A percentile compares a stretch with the other conserved stretches of the same genome.
These are phyloP conservation scores for Microctenopoma stevenorrisi DNA, from an alignment of 2,797 vertebrate species.

Conservation along the genomic window DNA sequence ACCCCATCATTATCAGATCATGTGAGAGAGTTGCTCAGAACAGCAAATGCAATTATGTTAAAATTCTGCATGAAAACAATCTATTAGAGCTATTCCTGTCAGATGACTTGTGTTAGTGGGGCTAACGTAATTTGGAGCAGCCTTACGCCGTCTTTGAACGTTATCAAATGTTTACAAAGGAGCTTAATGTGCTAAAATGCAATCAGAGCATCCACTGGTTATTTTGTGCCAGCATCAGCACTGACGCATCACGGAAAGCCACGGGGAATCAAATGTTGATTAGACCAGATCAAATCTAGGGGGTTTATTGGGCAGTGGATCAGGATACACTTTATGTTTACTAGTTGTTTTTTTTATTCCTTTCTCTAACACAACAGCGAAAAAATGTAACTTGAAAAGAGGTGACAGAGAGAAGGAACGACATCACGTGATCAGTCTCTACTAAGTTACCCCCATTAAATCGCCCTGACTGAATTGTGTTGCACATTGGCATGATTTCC, in stretches of 20 bases:
- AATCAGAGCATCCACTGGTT: conserved; percentile 65
- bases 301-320: not conserved
- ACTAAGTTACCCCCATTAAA: too few relatives aligned
- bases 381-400: not conserved
- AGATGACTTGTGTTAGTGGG: conserved; percentile 84
- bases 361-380: too few relatives aligned
- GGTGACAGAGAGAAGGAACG: not conserved
- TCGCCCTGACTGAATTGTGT: too few relatives aligned
- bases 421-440: too few relatives aligned
- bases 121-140: conserved; percentile 78
- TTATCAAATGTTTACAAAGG: conserved; percentile 87
- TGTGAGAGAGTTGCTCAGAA: conserved; percentile 83
- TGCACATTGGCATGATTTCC: too few relatives aligned
- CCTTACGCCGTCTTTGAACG: conserved; percentile 79
- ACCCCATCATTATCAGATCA: conserved; percentile 68
- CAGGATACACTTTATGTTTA: not conserved
- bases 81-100: conserved; percentile 86
- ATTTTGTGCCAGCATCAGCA: conserved; percentile 51
- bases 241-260: conserved; percentile 46
- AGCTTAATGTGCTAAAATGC: conserved; percentile 82
- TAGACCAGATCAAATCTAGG: not conserved
- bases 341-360: too few relatives aligned
- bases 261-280: conserved; percentile 1
- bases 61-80: conserved; percentile 89
- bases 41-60: conserved; percentile 87